A percentile compares a stretch with the other conserved stretches of the same genome.
These are phyloP conservation scores for Brachionus sp. DNA, from an alignment of 1,140 invertebrate species.

Conservation along the genomic window DNA sequence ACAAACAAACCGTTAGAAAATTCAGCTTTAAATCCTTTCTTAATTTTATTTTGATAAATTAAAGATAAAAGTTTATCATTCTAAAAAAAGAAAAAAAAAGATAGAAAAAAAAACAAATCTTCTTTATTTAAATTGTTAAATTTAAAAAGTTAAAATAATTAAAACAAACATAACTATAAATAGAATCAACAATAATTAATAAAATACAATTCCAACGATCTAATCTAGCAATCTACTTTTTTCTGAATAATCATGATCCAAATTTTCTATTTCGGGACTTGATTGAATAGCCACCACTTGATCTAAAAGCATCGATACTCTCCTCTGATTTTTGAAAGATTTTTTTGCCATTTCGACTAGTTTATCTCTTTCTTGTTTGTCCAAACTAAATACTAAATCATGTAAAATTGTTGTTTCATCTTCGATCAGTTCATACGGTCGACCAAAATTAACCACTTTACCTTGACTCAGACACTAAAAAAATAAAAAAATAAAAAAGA, in stretches of 20 bases:
- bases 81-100: neutral
- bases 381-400: constrained; percentile 31
- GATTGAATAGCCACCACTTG: constrained; percentile 2
- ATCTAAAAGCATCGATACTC: neutral
- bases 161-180: neutral
- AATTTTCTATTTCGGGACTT: neutral
- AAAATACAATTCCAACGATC: neutral
- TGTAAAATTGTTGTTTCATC: constrained; percentile 38
- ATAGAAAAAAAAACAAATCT: neutral
- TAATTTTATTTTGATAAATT: neutral
- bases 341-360: constrained; percentile 28
- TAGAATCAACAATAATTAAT: neutral
- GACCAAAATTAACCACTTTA: constrained; percentile 2
- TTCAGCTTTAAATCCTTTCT: neutral
- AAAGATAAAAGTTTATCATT: neutral
- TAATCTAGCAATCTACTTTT: neutral
- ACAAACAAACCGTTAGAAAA: neutral
- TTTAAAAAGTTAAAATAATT: neutral
- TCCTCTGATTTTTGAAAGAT: neutral
- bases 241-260: neutral
- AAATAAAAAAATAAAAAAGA: neutral
- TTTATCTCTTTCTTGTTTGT: constrained; percentile 25
- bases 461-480: constrained; percentile 27
- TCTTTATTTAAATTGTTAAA: neutral
- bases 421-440: constrained; percentile 30